phyloP scores from a whole-genome alignment of 2,797 vertebrate genomes.

The Danio tinwini region DNA sequence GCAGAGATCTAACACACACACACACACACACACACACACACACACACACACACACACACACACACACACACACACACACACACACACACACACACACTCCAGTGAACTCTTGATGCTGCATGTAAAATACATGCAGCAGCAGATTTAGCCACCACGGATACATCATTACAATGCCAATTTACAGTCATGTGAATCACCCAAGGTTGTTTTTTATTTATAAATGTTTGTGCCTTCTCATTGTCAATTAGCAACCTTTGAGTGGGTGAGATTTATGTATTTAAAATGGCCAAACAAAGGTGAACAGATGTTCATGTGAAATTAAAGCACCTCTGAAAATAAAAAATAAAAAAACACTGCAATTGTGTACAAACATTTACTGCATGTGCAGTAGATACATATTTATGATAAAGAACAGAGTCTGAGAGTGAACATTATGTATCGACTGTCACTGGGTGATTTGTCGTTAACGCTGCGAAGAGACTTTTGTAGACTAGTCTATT shows the following conservation, averaged over 20 bases:
- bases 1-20: background rate
- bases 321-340: background rate
- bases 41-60: no score
- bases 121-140: background rate
- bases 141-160: background rate
- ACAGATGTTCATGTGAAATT: background rate
- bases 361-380: background rate
- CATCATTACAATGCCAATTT: background rate
- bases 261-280: background rate
- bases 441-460: constrained; percentile 6
- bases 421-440: constrained; percentile 2
- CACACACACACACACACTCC: constrained; percentile 19
- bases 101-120: background rate
- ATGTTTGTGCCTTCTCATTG: background rate
- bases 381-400: background rate
- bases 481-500: constrained; percentile 32
- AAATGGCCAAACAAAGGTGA: no score
- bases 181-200: background rate
- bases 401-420: constrained; percentile 5
- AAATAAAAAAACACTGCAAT: background rate
- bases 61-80: no score
- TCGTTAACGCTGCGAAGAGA: constrained; percentile 9
- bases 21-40: no score
- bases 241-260: background rate
- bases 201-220: background rate